These are phyloP conservation scores for Sinella curviseta DNA, from an alignment of 1,140 invertebrate species.

Conservation along the genomic window DNA sequence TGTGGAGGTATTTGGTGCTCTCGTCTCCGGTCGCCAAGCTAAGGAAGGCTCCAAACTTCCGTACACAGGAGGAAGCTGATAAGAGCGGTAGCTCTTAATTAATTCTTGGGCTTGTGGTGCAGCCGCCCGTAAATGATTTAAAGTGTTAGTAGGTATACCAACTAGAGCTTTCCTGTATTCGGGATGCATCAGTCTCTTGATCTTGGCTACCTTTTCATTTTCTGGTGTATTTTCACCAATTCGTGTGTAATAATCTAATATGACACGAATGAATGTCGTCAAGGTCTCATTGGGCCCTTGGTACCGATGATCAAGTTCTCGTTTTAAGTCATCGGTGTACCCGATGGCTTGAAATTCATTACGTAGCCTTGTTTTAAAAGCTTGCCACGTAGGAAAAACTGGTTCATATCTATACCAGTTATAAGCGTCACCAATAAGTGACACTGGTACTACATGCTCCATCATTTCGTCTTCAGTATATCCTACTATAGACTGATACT, in stretches of 20 bases:
- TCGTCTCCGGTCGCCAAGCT: not conserved
- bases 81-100: not conserved
- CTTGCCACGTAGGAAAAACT: not conserved
- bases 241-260: slow-evolving; percentile 2
- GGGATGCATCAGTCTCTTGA: slow-evolving; percentile 18
- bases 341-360: slow-evolving; percentile 30
- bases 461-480: too few relatives aligned
- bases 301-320: slow-evolving; percentile 14
- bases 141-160: not conserved
- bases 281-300: slow-evolving; percentile 30
- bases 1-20: not conserved
- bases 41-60: not conserved
- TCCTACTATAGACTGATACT: too few relatives aligned
- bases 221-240: not conserved
- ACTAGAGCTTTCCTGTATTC: not conserved
- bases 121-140: not conserved
- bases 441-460: too few relatives aligned
- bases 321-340: not conserved
- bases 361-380: not conserved
- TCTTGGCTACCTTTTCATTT: not conserved
- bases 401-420: slow-evolving; percentile 6
- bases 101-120: not conserved
- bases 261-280: slow-evolving; percentile 16
- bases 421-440: too few relatives aligned
- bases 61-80: not conserved